Evolutionary conservation across 2,888 invertebrate species (phyloP).

Genomic region (Acleris cristana): DNA sequence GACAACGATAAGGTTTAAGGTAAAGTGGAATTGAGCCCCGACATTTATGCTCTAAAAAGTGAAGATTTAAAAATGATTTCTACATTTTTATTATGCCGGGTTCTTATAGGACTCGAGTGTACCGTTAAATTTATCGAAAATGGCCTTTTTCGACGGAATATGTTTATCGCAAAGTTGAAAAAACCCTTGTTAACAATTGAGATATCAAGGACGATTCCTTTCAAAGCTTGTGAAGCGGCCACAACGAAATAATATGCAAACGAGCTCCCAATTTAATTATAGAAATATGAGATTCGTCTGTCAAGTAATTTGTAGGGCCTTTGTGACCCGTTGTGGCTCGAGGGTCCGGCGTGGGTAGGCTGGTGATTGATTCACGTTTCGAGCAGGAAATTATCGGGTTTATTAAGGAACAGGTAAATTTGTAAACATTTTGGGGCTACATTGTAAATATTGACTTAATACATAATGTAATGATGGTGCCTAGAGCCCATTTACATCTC

Average conservation of each 20-base stretch:
- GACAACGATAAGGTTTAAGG: too few relatives aligned
- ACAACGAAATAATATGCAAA: conserved; percentile 18
- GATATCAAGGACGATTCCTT: neutral
- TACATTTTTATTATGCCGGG: too few relatives aligned
- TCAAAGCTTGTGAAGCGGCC: neutral
- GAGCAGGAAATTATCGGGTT: neutral
- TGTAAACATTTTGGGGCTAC: neutral
- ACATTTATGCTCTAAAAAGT: too few relatives aligned
- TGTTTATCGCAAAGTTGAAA: too few relatives aligned
- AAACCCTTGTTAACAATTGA: neutral
- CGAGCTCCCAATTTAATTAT: conserved; percentile 1
- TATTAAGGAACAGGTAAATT: neutral
- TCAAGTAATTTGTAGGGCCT: conserved; percentile 14
- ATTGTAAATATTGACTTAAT: too few relatives aligned
- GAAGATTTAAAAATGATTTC: too few relatives aligned
- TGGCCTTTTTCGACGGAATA: too few relatives aligned
- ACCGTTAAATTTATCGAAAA: too few relatives aligned
- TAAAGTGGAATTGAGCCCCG: too few relatives aligned
- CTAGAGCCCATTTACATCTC: too few relatives aligned
- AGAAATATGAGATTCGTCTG: conserved; percentile 4
- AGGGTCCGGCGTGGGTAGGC: conserved; percentile 3
- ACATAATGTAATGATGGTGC: too few relatives aligned
- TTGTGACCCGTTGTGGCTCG: neutral
- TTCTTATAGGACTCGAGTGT: too few relatives aligned
- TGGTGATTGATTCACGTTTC: neutral